Base-by-base conservation (phyloP, 1,140 invertebrate species). In the Cydia strobilella region DNA sequence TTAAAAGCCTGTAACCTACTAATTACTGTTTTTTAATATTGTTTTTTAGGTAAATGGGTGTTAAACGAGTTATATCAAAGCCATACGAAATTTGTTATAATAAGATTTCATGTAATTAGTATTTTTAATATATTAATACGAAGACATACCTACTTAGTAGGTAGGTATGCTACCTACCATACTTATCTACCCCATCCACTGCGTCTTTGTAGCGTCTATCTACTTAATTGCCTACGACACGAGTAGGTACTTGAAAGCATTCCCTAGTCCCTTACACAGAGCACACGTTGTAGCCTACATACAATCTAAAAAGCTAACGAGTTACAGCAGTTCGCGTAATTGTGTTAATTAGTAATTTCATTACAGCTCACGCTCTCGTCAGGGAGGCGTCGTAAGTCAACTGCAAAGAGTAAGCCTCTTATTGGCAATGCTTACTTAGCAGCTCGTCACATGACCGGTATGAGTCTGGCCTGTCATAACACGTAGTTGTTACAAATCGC, bases 281-380 rank as follows among this genome's bases (percentile, higher is more conserved):
- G 54, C 10, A 59, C 18, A 23, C 54, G 20, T 23, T 51, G 18
- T n/a, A 51, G n/a, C 20, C 54, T 23, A 59, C 7, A 59, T 59
- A 10, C 3, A 59, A 20, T 20, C 1, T 23, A 59, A 59, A 59
- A 23, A 23, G 18, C 20, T 7, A 59, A 23, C 18, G 54, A 59
- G n/a, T 23, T 20, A 10, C 18, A 20, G 54, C 54, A 59, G 10
- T 59, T 59, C n/a, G 3, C 54, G 18, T 20, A 10, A 10, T 59
- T 59, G 18, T 23, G 18, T 59, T 59, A 59, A 59, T 23, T 59
- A 59, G 54, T 59, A 59, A 23, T 59, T 23, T 59, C 54, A 59
- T 59, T 20, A 59, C 54, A 59, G 20, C 54, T 59, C 54, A 59
- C 54, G 54, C 54, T 59, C 51, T 18, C 20, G 54, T 54, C 51